Evolutionary conservation across 2,888 invertebrate species (phyloP).

Genomic region (Malacosoma neustria): DNA sequence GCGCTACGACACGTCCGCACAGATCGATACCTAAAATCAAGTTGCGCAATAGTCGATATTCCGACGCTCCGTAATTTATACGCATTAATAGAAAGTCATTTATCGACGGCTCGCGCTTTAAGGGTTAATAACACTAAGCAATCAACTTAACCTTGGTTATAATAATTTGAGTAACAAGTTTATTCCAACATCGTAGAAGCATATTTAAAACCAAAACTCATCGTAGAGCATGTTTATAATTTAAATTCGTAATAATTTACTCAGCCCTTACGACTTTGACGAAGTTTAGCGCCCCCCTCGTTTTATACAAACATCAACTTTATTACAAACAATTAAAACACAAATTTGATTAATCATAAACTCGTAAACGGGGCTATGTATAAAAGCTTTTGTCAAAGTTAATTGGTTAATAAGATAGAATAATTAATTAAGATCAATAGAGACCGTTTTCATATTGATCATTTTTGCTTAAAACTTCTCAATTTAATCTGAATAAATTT

Average conservation of each 20-base stretch:
- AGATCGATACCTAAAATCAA: no score
- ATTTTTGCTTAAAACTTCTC: neutral
- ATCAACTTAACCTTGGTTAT: no score
- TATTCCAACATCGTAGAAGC: neutral
- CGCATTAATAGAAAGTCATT: no score
- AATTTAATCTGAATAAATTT: no score
- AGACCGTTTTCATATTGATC: neutral
- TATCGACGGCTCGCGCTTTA: no score
- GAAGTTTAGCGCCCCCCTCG: neutral
- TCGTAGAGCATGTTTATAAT: neutral
- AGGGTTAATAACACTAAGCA: no score
- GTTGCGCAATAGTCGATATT: no score
- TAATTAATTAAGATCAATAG: neutral
- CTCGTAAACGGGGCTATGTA: neutral
- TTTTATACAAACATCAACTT: neutral
- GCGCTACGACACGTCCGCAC: no score
- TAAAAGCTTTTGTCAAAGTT: neutral
- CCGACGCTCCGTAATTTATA: no score
- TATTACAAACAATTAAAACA: neutral
- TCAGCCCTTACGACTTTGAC: neutral
- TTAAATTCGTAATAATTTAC: neutral
- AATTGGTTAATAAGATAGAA: neutral
- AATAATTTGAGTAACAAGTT: no score
- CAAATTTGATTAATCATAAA: neutral
- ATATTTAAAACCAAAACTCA: neutral